A percentile compares a stretch with the other conserved stretches of the same genome.
These are phyloP conservation scores for Nomada goodeniana DNA, from an alignment of 2,888 invertebrate genomes.

Conservation along the genomic window DNA sequence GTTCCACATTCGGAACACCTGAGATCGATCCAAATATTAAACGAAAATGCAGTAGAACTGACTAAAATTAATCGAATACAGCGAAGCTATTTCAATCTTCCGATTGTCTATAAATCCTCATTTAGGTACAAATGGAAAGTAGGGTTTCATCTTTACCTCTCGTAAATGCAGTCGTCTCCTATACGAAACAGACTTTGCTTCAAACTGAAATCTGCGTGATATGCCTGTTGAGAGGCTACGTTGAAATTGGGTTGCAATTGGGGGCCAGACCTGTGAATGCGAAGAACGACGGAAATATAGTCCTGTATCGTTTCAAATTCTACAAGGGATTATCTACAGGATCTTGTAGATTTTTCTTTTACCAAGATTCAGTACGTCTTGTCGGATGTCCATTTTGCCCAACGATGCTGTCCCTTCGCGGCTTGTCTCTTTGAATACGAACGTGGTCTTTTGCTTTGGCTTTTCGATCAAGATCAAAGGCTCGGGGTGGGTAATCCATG, in stretches of 20 bases:
- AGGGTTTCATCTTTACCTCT: constrained; percentile 84
- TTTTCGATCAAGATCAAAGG: constrained; percentile 77
- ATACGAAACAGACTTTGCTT: constrained; percentile 88
- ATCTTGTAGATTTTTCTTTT: constrained; percentile 23
- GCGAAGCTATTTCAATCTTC: too few species aligned
- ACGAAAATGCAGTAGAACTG: too few species aligned
- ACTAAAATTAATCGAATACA: neutral
- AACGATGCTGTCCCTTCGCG: constrained; percentile 84
- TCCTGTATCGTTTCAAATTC: neutral
- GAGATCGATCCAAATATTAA: neutral
- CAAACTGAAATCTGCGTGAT: constrained; percentile 85
- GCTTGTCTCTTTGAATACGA: constrained; percentile 85
- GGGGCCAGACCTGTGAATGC: constrained; percentile 76
- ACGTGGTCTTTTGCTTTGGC: constrained; percentile 77
- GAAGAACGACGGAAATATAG: neutral
- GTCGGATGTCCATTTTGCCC: constrained; percentile 85
- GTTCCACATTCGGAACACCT: constrained; percentile 96
- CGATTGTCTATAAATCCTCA: too few species aligned
- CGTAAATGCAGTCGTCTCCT: constrained; percentile 90
- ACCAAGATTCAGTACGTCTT: constrained; percentile 79
- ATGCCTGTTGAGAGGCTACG: constrained; percentile 83
- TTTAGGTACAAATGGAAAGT: too few species aligned
- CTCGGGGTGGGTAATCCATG: constrained; percentile 73
- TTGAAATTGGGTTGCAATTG: constrained; percentile 80
- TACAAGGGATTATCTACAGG: neutral